Evolutionary conservation across 1,140 invertebrate genomes (phyloP).

Genomic region (Caenorhabditis inopinata): DNA sequence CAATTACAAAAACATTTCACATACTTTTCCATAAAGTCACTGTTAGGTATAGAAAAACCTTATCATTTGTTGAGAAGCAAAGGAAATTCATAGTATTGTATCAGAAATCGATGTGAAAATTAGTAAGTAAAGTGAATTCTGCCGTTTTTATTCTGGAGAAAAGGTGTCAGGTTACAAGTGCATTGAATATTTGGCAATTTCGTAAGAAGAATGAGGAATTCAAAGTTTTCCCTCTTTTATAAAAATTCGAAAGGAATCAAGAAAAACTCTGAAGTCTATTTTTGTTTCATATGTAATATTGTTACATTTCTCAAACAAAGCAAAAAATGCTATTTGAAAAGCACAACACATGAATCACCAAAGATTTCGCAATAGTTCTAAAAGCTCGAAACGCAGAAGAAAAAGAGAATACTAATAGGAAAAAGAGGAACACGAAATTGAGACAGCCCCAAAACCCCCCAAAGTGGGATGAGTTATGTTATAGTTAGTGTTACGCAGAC

Average conservation of each 20-base stretch:
- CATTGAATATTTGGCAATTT: background rate
- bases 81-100: background rate
- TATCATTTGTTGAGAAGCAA: constrained; percentile 3
- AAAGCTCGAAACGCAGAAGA: background rate
- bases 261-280: too few relatives aligned
- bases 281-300: too few relatives aligned
- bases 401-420: background rate
- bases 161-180: background rate
- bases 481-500: background rate
- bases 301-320: background rate
- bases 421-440: background rate
- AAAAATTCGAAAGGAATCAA: background rate
- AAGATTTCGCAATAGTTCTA: background rate
- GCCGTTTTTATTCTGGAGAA: background rate
- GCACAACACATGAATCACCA: background rate
- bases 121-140: background rate
- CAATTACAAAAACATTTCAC: too few relatives aligned
- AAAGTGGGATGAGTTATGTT: background rate
- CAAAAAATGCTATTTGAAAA: too few relatives aligned
- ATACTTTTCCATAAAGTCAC: too few relatives aligned
- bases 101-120: background rate
- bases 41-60: too few relatives aligned
- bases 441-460: too few relatives aligned
- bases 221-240: background rate
- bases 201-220: background rate